phyloP scores from a whole-genome alignment of 2,113 vertebrate genomes.

The Phrynocephalus versicolor region DNA sequence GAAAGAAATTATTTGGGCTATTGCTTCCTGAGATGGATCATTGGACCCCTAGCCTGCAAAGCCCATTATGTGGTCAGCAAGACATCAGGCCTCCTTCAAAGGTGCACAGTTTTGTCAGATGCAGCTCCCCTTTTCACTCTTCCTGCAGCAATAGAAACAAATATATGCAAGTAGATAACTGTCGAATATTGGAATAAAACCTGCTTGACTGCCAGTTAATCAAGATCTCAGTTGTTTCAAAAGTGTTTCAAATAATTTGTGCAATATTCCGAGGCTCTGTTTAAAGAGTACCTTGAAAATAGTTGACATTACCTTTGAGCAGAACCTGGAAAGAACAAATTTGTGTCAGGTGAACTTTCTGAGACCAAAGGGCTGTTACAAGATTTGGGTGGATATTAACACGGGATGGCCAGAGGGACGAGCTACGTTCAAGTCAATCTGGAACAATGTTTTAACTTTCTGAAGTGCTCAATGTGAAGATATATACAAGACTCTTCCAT shows the following conservation, averaged over 20 bases:
- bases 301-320: neutral
- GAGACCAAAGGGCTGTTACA: neutral
- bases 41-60: neutral
- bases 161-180: neutral
- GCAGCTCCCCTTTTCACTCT: neutral
- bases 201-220: neutral
- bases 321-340: neutral
- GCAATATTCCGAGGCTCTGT: neutral
- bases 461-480: neutral
- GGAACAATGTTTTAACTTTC: too few relatives aligned
- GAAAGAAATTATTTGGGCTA: neutral
- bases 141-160: neutral
- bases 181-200: neutral
- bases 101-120: neutral
- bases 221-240: neutral
- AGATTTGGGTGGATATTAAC: too few relatives aligned
- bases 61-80: too few relatives aligned
- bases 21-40: neutral
- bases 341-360: neutral
- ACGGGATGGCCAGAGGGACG: too few relatives aligned
- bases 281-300: neutral
- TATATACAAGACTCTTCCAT: neutral
- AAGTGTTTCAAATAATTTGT: neutral
- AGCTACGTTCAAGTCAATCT: too few relatives aligned
- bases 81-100: neutral